Evolutionary conservation across 1,140 invertebrate species (phyloP).

Genomic region (Drosophila bifasciata): DNA sequence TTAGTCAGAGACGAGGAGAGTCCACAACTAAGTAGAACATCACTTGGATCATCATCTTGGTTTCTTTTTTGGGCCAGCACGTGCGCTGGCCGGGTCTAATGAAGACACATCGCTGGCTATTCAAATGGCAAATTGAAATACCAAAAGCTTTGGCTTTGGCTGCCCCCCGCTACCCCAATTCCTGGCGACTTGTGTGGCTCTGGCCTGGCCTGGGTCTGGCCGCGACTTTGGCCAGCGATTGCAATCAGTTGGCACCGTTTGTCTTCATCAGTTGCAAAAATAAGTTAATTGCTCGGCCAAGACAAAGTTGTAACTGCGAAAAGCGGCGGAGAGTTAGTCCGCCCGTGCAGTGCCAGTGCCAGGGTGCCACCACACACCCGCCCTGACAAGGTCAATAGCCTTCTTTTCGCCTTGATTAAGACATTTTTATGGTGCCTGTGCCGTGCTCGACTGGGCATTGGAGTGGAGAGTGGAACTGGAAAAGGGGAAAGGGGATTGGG

Average conservation of each 20-base stretch:
- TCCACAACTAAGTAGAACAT: conserved; percentile 53
- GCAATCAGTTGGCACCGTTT: conserved; percentile 74
- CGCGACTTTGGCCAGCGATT: conserved; percentile 33
- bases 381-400: conserved; percentile 72
- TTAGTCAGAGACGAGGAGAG: conserved; percentile 40
- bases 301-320: conserved; percentile 40
- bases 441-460: conserved; percentile 28
- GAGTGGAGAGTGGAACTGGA: conserved; percentile 4
- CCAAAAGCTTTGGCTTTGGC: conserved; percentile 1
- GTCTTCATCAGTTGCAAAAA: conserved; percentile 75
- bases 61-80: conserved; percentile 25
- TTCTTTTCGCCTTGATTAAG: conserved; percentile 57
- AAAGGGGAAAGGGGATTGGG: conserved; percentile 4
- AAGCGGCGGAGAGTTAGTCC: conserved; percentile 20
- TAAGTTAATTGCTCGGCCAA: conserved; percentile 70
- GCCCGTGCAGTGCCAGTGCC: conserved; percentile 2
- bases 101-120: conserved; percentile 34
- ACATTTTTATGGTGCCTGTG: conserved; percentile 58
- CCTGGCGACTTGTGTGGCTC: conserved; percentile 62
- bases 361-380: conserved; percentile 11
- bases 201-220: neutral
- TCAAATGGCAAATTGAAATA: conserved; percentile 48
- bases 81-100: conserved; percentile 27
- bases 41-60: neutral
- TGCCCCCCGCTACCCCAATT: too few relatives aligned